These are phyloP conservation scores for Chunga burmeisteri DNA, from an alignment of 2,113 vertebrate species.

Conservation along the genomic window DNA sequence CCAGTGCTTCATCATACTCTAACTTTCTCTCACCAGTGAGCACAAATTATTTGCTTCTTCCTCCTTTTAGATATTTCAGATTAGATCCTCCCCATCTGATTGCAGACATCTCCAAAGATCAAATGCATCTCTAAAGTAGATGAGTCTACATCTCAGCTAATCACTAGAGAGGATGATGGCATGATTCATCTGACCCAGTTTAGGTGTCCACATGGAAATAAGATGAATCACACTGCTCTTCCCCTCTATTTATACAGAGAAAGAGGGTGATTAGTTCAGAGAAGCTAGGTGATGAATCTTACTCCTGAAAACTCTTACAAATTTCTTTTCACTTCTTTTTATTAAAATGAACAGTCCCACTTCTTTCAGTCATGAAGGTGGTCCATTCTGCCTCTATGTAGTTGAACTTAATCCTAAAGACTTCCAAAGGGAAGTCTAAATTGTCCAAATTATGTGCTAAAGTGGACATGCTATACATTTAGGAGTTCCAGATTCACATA, in stretches of 20 bases:
- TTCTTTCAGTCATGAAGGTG: neutral
- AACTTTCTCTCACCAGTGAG: neutral
- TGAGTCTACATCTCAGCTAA: neutral
- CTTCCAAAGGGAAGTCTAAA: neutral
- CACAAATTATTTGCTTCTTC: neutral
- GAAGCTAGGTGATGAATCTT: neutral
- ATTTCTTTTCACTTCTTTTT: neutral
- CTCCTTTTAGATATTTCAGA: neutral
- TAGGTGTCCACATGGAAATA: conserved; percentile 16
- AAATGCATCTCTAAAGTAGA: neutral
- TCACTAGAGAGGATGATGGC: neutral
- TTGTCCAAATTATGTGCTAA: neutral
- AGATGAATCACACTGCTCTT: neutral
- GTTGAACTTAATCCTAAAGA: neutral
- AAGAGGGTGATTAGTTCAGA: neutral
- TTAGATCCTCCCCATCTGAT: neutral
- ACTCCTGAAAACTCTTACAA: neutral
- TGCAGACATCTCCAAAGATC: neutral
- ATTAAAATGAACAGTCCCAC: neutral
- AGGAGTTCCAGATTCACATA: neutral
- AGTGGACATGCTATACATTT: neutral
- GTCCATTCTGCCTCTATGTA: neutral
- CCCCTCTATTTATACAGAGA: neutral
- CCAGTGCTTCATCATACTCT: neutral
- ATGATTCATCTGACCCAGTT: conserved; percentile 30